These are phyloP conservation scores for Valencia hispanica DNA, from an alignment of 2,797 vertebrate genomes.

Conservation along the genomic window DNA sequence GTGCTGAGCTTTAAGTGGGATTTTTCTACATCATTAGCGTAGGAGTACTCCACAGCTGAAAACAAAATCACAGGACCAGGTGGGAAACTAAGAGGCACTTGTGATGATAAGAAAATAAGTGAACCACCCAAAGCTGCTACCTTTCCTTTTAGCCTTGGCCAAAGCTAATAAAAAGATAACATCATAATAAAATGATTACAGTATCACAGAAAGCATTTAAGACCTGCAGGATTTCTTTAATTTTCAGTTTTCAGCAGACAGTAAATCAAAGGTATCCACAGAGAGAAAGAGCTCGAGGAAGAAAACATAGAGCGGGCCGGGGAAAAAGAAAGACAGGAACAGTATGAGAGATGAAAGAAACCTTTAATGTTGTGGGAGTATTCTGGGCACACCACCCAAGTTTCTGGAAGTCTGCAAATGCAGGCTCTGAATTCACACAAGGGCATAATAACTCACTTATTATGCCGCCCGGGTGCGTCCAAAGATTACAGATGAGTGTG, in stretches of 20 bases:
- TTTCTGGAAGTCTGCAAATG: slow-evolving; percentile 23
- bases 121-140: not conserved
- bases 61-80: not conserved
- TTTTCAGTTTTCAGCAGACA: slow-evolving; percentile 29
- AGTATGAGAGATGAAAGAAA: slow-evolving; percentile 27
- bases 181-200: slow-evolving; percentile 24
- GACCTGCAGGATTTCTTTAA: slow-evolving; percentile 19
- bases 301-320: not conserved
- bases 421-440: slow-evolving; percentile 49
- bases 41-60: not conserved
- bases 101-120: not conserved
- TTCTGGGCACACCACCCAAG: slow-evolving; percentile 39
- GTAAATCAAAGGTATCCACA: slow-evolving; percentile 26
- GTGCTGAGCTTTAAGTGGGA: no score
- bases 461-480: slow-evolving; percentile 12
- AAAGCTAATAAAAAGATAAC: slow-evolving; percentile 7
- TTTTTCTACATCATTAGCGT: not conserved
- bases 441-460: slow-evolving; percentile 52
- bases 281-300: not conserved
- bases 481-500: slow-evolving; percentile 54
- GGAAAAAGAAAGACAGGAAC: slow-evolving; percentile 8
- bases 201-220: slow-evolving; percentile 27
- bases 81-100: not conserved
- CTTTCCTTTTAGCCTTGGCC: not conserved
- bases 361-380: slow-evolving; percentile 23